phyloP scores from a whole-genome alignment of 2,113 vertebrate genomes.

The Microcebus jonahi region DNA sequence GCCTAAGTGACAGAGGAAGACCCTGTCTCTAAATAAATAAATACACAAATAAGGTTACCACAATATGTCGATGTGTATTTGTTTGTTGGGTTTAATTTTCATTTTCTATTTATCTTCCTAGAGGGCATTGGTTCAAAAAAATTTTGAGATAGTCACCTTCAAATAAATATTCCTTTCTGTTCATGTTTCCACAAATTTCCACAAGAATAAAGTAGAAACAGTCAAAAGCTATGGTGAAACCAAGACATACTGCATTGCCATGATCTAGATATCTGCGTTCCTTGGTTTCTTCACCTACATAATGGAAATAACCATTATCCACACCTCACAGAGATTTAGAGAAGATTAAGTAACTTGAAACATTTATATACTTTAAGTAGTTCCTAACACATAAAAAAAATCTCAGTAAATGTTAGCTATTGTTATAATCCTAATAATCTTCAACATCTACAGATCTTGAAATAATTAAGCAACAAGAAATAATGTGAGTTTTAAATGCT shows the following conservation, averaged over 20 bases:
- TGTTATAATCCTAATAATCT: not conserved
- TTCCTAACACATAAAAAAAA: not conserved
- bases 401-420: not conserved
- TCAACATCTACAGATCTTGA: not conserved
- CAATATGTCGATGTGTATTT: not conserved
- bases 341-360: not conserved
- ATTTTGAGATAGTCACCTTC: not conserved
- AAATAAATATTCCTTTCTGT: not conserved
- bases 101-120: not conserved
- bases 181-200: not conserved
- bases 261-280: not conserved
- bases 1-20: too few relatives aligned
- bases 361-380: not conserved
- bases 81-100: not conserved
- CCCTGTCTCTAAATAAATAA: too few relatives aligned
- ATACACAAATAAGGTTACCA: not conserved
- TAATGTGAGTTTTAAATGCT: not conserved
- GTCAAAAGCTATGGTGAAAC: not conserved
- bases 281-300: not conserved
- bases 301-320: not conserved
- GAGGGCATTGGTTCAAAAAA: not conserved
- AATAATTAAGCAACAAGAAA: slow-evolving; percentile 4
- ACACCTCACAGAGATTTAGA: not conserved
- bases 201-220: not conserved
- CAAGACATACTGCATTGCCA: not conserved